A percentile compares a stretch with the other conserved stretches of the same genome.
phyloP scores from a whole-genome alignment of 1,140 invertebrate genomes.

The Theocolax elegans region DNA sequence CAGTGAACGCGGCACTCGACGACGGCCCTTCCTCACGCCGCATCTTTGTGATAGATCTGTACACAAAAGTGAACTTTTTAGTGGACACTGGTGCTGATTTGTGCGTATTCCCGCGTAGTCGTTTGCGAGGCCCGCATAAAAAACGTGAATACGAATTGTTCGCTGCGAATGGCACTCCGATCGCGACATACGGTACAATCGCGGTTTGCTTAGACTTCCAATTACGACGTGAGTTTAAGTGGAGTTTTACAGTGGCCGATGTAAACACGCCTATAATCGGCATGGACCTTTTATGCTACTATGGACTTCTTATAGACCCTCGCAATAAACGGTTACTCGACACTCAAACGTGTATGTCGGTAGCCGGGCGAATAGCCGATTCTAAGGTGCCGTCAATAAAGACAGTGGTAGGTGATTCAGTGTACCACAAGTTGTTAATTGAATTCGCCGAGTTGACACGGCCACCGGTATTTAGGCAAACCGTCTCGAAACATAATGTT shows the following conservation, averaged over 20 bases:
- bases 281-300: slow-evolving; percentile 48
- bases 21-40: slow-evolving; percentile 29
- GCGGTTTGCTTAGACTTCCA: slow-evolving; percentile 46
- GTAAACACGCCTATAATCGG: slow-evolving; percentile 38
- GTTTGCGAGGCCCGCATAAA: not conserved
- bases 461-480: too few species aligned
- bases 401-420: slow-evolving; percentile 8
- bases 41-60: slow-evolving; percentile 42
- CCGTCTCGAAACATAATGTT: too few species aligned
- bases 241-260: slow-evolving; percentile 38
- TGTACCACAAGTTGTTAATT: slow-evolving; percentile 43
- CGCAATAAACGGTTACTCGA: too few species aligned
- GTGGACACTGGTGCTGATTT: slow-evolving; percentile 43
- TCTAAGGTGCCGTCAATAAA: slow-evolving; percentile 8
- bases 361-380: not conserved
- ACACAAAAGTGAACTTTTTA: not conserved
- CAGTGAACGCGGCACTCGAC: slow-evolving; percentile 36
- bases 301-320: slow-evolving; percentile 46
- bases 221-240: slow-evolving; percentile 43
- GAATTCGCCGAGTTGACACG: too few species aligned
- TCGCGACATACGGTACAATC: too few species aligned
- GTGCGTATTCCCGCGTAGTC: slow-evolving; percentile 18
- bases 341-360: not conserved
- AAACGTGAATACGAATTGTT: slow-evolving; percentile 28
- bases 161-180: slow-evolving; percentile 46